Base-by-base conservation (phyloP, 1,140 invertebrate genomes). In the Platyura marginata region DNA sequence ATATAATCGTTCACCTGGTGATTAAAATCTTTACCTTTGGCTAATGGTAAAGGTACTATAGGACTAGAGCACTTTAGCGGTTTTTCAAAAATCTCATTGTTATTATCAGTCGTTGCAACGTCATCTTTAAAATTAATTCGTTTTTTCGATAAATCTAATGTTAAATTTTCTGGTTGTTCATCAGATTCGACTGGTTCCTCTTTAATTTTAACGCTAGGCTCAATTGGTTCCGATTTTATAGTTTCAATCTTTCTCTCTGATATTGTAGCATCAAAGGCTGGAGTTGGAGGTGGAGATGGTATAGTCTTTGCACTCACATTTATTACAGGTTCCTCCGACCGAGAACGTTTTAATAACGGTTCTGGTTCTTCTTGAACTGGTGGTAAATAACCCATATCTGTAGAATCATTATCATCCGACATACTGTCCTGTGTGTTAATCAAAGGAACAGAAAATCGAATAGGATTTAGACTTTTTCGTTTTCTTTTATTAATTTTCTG, bases 401-500 rank as follows among this genome's bases (percentile, higher is more conserved):
- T 56, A 59, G 50, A 58, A 40, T 57, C 52, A 20, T 52, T 51
- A 47, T 76, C 75, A 46, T 71, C 73, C 5, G 74, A 71, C 11
- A 53, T 57, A 13, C 54, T 60, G 41, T 59, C 57, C 29, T 70
- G 70, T 11, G 73, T 67, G 4, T 66, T 68, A 32, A 75, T 66
- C 3, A 67, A 57, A 15, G 71, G 67, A 3, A 75, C 59, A 1
- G 81, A 70, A 55, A 80, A 86, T 44, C 87, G 71, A 1, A 83
- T 90, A 0, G 90, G 91, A 59, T 93, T 91, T 51, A 88, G 79
- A 51, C 80, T 91, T 63, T 95, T 96, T 39, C 91, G 67, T 64
- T 94, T 91, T 38, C 89, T 64, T 42, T 78, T 78, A 55, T 64
- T 72, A 46, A 52, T 70, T 49, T 49, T 50, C 46, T 46, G 56